Evolutionary conservation across 1,140 invertebrate species (phyloP).

Genomic region (Lithobius niger): DNA sequence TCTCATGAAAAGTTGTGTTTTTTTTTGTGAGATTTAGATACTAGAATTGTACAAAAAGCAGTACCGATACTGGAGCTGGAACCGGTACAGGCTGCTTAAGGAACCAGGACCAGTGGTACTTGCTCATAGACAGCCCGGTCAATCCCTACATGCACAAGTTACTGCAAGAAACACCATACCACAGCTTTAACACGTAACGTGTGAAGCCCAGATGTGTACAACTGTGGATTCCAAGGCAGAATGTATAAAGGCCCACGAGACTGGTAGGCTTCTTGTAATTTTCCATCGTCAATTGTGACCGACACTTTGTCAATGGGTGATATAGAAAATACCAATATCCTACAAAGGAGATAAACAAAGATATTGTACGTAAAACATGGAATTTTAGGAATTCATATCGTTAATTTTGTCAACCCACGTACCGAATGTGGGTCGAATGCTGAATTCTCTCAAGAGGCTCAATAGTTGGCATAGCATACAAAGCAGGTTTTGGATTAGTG

Average conservation of each 20-base stretch:
- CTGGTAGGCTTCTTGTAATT: slow-evolving; percentile 46
- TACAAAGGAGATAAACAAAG: slow-evolving; percentile 24
- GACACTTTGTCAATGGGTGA: slow-evolving; percentile 44
- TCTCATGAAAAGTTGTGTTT: too few relatives aligned
- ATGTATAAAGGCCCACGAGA: slow-evolving; percentile 53
- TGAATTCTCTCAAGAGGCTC: slow-evolving; percentile 54
- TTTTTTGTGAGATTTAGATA: too few relatives aligned
- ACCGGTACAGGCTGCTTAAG: too few relatives aligned
- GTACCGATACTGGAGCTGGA: too few relatives aligned
- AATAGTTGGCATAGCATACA: slow-evolving; percentile 51
- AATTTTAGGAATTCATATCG: too few relatives aligned
- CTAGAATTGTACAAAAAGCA: too few relatives aligned
- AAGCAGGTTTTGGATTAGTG: slow-evolving; percentile 77
- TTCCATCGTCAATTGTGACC: slow-evolving; percentile 42
- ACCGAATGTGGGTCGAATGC: slow-evolving; percentile 66
- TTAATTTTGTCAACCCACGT: too few relatives aligned
- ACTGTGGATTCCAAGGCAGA: slow-evolving; percentile 49
- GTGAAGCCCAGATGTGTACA: slow-evolving; percentile 53
- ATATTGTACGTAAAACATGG: too few relatives aligned
- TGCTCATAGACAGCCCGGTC: too few relatives aligned
- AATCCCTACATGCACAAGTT: too few relatives aligned
- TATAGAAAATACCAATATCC: slow-evolving; percentile 59
- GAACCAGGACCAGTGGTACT: too few relatives aligned
- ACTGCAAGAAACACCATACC: slow-evolving; percentile 9
- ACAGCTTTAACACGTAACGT: slow-evolving; percentile 41